phyloP scores from a whole-genome alignment of 2,888 invertebrate species.

The Rugalucina vietnamica region DNA sequence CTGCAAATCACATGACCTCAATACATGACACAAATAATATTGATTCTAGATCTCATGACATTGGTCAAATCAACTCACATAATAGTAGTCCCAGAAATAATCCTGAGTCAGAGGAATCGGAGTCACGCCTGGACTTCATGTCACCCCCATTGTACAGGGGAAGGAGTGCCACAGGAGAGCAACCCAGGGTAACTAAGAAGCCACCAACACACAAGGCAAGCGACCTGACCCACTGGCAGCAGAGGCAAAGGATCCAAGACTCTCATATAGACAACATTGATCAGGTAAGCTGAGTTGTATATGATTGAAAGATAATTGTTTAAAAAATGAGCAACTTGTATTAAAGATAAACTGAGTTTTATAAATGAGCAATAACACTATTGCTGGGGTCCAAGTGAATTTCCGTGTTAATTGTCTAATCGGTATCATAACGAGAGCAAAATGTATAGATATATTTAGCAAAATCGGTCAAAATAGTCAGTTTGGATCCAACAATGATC shows the following conservation, averaged over 20 bases:
- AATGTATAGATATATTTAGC: too few species aligned
- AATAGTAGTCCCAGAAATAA: background rate
- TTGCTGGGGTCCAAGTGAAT: too few species aligned
- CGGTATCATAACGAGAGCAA: too few species aligned
- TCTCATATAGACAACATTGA: background rate
- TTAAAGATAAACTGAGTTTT: too few species aligned
- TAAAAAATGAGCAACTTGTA: too few species aligned
- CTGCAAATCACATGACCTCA: too few species aligned
- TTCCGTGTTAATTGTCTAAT: too few species aligned
- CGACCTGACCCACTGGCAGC: slow-evolving; percentile 78
- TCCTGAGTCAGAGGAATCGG: slow-evolving; percentile 12
- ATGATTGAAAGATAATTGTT: too few species aligned
- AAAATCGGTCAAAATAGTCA: too few species aligned
- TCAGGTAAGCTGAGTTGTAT: too few species aligned
- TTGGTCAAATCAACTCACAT: background rate
- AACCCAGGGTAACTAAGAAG: background rate
- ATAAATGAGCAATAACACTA: too few species aligned
- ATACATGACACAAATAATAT: background rate
- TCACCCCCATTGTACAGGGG: slow-evolving; percentile 55
- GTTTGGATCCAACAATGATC: too few species aligned
- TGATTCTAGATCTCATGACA: background rate
- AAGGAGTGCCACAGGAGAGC: background rate
- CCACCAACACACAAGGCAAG: slow-evolving; percentile 4
- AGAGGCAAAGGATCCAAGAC: slow-evolving; percentile 65
- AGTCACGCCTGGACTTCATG: slow-evolving; percentile 32